Percentiles rank a stretch among this genome's conserved stretches.
Evolutionary conservation across 2,888 invertebrate species (phyloP).

Genomic region (Patella depressa): DNA sequence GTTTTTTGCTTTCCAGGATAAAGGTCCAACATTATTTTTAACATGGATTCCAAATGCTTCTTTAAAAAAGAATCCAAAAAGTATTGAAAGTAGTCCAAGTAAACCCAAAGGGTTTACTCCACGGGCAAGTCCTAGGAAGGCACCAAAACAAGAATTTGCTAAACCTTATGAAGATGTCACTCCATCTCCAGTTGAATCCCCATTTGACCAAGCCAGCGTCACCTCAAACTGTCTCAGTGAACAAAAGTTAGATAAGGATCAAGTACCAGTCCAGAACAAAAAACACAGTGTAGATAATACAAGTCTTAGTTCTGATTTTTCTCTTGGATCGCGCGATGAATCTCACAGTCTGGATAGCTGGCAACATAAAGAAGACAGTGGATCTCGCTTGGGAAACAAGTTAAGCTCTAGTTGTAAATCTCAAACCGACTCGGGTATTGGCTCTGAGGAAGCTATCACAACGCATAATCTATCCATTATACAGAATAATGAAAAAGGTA

Average conservation of each 20-base stretch:
- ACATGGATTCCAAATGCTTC: conserved; percentile 97
- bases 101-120: conserved; percentile 56
- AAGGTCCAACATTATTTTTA: conserved; percentile 83
- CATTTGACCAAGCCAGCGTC: conserved; percentile 41
- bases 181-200: conserved; percentile 51
- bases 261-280: neutral
- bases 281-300: conserved; percentile 50
- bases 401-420: conserved; percentile 52
- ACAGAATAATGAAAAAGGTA: conserved; percentile 60
- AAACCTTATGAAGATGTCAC: conserved; percentile 45
- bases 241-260: neutral
- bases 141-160: conserved; percentile 61
- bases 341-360: conserved; percentile 39
- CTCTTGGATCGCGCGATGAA: conserved; percentile 47
- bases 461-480: conserved; percentile 23
- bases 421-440: conserved; percentile 57
- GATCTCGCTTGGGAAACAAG: conserved; percentile 34
- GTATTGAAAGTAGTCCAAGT: conserved; percentile 68
- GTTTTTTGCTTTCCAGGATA: conserved; percentile 52
- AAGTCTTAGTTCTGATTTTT: conserved; percentile 53
- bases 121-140: conserved; percentile 56
- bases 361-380: conserved; percentile 40
- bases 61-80: conserved; percentile 83
- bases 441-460: conserved; percentile 35
- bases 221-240: conserved; percentile 8